Percentiles rank a stretch among this genome's conserved stretches.
Conservation (phyloP, 2,888 invertebrate genomes). For the Agonopterix subpropinquella region DNA sequence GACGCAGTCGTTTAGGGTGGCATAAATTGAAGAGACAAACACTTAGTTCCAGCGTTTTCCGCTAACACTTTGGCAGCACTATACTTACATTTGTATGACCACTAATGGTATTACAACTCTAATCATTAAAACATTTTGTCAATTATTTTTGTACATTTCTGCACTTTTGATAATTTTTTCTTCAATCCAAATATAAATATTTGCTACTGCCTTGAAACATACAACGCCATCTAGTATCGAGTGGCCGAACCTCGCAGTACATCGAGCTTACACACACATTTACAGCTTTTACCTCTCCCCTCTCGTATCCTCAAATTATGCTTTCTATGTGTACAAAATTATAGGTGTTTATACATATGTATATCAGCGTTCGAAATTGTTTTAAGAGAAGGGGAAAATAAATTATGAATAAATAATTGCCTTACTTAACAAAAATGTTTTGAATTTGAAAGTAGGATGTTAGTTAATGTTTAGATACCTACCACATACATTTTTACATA, state of each 20-base stretch:
- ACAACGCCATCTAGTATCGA: slow-evolving; percentile 60
- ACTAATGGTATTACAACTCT: too few relatives aligned
- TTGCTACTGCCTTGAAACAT: neutral
- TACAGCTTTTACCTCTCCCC: neutral
- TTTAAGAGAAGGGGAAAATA: neutral
- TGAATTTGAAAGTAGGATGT: neutral
- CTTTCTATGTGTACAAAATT: neutral
- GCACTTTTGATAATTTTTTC: too few relatives aligned
- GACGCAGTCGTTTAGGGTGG: slow-evolving; percentile 23
- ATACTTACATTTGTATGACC: slow-evolving; percentile 4
- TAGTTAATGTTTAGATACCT: too few relatives aligned
- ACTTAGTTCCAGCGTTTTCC: slow-evolving; percentile 47
- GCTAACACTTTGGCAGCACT: slow-evolving; percentile 40
- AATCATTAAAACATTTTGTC: too few relatives aligned
- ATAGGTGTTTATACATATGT: neutral
- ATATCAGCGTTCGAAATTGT: neutral
- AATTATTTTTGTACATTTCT: too few relatives aligned
- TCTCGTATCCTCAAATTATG: neutral
- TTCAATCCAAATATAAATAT: too few relatives aligned
- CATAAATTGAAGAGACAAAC: slow-evolving; percentile 18
- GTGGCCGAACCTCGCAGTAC: slow-evolving; percentile 42
- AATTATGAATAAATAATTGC: neutral
- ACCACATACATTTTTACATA: too few relatives aligned
- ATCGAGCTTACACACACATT: slow-evolving; percentile 1
- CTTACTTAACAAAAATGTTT: neutral